Evolutionary conservation across 2,888 invertebrate species (phyloP), one percentile per base, ranked within the genome.

Genomic region (Acanthosepion pharaonis): DNA sequence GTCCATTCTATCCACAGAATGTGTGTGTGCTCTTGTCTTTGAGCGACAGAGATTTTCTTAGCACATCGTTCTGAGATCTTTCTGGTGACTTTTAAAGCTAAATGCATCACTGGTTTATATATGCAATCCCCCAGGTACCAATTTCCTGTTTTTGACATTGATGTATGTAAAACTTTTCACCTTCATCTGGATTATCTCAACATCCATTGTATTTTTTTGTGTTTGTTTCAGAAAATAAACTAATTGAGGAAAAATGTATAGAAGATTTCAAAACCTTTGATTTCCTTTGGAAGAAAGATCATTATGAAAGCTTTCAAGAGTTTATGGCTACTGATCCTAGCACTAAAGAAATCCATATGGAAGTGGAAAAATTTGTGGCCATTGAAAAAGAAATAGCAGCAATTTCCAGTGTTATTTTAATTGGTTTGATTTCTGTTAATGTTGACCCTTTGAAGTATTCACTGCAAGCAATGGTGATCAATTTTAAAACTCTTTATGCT

Each of bases 231-330:
- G 97, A 97, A 55, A 95, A 97, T 42, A 96, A 96, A 94, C 95
- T 96, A 15, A 95, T 96, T 5, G 96, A 97, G 94, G 96, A 96
- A 95, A 97, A 97, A 94, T 97, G 97, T 95, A 95, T 97, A 94
- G 96, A 96, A 96, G 97, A 97, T 96, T 97, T 97, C 96, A 96
- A 97, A 94, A 96, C 97, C 95, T 97, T 97, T 95, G 97, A 97
- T 95, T 97, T 97, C 96, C 96, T 97, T 93, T 97, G 97, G 97
- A 97, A 97, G 95, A 97, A 97, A 94, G 97, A 97, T 95, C 96
- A 97, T 96, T 96, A 97, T 95, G 97, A 97, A 23, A 97, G 97
- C 96, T 97, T 97, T 95, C 95, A 96, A 59, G 97, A 97, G 94
- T 97, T 97, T 95, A 96, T 97, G 91, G 94, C 95, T 18, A 95